Evolutionary conservation across 2,797 vertebrate species (phyloP).

Genomic region (Cynodonichthys magdalenae): DNA sequence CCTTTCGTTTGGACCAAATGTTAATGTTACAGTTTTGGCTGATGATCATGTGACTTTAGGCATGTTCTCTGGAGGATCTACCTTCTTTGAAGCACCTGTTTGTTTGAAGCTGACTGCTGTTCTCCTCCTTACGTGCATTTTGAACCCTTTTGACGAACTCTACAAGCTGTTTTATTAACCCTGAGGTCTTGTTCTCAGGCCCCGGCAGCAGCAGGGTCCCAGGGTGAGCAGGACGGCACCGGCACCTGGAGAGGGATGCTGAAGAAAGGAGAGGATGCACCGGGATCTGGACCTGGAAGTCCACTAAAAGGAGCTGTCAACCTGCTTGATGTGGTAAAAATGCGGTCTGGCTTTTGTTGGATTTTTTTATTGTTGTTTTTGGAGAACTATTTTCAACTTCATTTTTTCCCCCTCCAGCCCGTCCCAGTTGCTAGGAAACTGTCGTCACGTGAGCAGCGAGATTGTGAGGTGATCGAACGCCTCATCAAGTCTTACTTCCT

Average conservation of each 20-base stretch:
- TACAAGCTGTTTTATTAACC: background rate
- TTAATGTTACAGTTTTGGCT: no score
- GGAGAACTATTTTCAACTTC: background rate
- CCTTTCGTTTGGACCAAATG: background rate
- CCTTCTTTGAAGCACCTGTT: no score
- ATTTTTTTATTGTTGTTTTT: no score
- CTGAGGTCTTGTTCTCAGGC: conserved; percentile 36
- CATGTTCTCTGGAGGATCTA: no score
- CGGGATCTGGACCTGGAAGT: conserved; percentile 86
- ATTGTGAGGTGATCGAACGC: conserved; percentile 97
- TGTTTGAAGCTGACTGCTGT: no score
- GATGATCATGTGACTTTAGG: no score
- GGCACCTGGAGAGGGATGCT: conserved; percentile 97
- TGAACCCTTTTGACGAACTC: no score
- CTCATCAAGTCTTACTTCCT: conserved; percentile 99
- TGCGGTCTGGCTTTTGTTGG: background rate
- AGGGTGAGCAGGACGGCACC: conserved; percentile 83
- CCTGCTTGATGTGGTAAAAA: conserved; percentile 92
- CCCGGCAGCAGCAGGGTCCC: conserved; percentile 63
- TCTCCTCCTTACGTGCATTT: no score
- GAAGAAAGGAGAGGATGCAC: conserved; percentile 89
- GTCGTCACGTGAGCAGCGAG: conserved; percentile 95
- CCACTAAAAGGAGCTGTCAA: conserved; percentile 94
- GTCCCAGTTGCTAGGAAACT: conserved; percentile 96
- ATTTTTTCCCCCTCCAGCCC: conserved; percentile 76